Evolutionary conservation across 2,113 vertebrate genomes (phyloP), one percentile per base, ranked within the genome.

Genomic region (Pseudonaja textilis): DNA sequence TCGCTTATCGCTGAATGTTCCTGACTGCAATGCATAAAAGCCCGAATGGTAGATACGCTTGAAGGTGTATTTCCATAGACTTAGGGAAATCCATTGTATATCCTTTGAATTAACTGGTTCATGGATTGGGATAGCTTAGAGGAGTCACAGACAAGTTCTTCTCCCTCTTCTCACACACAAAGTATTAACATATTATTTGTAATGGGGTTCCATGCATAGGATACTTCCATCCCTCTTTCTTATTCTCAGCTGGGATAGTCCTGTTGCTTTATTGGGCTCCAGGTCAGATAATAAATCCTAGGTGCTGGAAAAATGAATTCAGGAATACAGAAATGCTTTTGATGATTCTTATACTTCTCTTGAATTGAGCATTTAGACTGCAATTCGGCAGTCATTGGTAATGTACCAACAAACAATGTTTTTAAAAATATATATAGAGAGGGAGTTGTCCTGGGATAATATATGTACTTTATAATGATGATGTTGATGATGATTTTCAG

Each of bases 191-290:
- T 52, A 81, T 56, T 0, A 0, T 94, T 94, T 91, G 39, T 69
- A 5, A 26, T 12, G 47, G 87, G 64, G 74, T 45, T 23, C 95
- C 89, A 94, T 92, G 88, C 42, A 50, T 92, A 88, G n/a, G 34
- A 34, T 88, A n/a, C 87, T 26, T 25, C 7, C 81, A 94, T 89
- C 3, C 88, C 5, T 94, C 89, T 9, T 59, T 10, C 81, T 0
- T 0, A 55, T 88, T 90, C 96, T 96, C 92, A 95, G 1, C 85
- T 87, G 59, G 42, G 88, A 94, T 59, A 85, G 56, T 95, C 91
- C 92, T 93, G 61, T 39, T 93, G 95, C 47, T 90, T 87, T 91
- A 87, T 5, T 69, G 39, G 39, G 50, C 93, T 85, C 18, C 81
- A 90, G 88, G 95, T 12, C 61, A 94, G 85, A 88, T 85, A 26